Conservation (phyloP, 2,113 vertebrate genomes). For the Panthera uncia region DNA sequence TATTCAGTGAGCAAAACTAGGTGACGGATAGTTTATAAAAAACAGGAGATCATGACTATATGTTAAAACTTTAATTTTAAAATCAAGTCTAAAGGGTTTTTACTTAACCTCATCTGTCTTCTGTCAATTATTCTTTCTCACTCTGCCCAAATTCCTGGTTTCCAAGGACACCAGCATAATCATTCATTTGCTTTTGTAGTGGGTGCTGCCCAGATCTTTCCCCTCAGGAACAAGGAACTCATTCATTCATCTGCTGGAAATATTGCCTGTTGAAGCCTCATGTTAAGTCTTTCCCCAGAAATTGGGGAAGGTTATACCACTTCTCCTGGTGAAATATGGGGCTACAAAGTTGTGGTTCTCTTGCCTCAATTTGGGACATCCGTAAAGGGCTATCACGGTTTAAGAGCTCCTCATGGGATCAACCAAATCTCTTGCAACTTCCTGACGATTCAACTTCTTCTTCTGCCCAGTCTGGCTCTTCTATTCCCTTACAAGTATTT, state of each 20-base stretch:
- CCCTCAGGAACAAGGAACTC: background rate
- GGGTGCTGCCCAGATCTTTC: background rate
- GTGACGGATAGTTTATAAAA: background rate
- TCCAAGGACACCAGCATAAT: background rate
- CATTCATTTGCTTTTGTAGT: background rate
- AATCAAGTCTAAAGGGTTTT: background rate
- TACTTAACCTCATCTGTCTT: background rate
- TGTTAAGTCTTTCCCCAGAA: background rate
- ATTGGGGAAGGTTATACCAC: background rate
- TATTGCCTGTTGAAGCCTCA: background rate
- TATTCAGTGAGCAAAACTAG: background rate
- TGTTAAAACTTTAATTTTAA: background rate
- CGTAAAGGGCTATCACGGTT: background rate
- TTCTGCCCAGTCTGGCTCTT: background rate
- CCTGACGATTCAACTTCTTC: background rate
- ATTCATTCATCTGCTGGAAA: background rate
- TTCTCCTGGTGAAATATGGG: background rate
- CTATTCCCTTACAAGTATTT: background rate
- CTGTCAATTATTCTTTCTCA: background rate
- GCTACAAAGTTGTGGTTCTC: background rate
- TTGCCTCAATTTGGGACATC: background rate
- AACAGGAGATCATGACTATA: background rate
- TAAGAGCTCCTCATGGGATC: background rate
- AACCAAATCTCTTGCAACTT: background rate
- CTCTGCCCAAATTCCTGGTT: background rate